Base-by-base conservation (phyloP, 2,797 vertebrate species). In the Tenualosa ilisha region DNA sequence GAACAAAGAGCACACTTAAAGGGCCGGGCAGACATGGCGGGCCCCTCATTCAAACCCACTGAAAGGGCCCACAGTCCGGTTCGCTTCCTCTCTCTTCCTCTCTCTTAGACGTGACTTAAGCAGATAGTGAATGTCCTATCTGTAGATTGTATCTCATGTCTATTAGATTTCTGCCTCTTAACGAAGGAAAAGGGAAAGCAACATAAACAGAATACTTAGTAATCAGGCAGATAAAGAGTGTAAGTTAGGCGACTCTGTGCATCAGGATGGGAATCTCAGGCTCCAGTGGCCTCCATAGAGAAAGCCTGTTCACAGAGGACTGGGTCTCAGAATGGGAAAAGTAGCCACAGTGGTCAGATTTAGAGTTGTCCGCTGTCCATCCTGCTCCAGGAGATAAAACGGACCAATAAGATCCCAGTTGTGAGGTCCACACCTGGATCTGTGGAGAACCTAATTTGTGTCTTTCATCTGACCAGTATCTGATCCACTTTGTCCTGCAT, bases 61-160 rank as follows among this genome's bases (percentile, higher is more conserved):
- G 22, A 75, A 51, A 54, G 65, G 24, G 7, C 17, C 13, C 85
- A 83, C 54, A 63, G 72, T 51, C 51, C 46, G n/a, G 83, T 24
- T 81, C 59, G 26, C 40, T 46, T 63, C 86, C 61, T 75, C 59
- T 75, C 37, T 72, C 40, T 46, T 63, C 86, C 61, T 75, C 59
- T 75, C 37, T 72, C 68, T 5, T 40, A 46, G 37, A 46, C 17
- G 68, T 79, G 88, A 84, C 88, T 43, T 81, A 84, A 72, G 51
- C 20, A 59, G 83, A 84, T 89, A 88, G 91, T 89, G 54, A 53
- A 90, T 91, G 92, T 90, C 83, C 92, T 86, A 93, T 93, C 92
- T 89, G 90, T 93, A 92, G 90, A 92, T 88, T 92, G 93, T 93
- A 93, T 92, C 90, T 88, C 90, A 86, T 83, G 82, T 88, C 81